These are phyloP conservation scores for Grantiella picta DNA, from an alignment of 2,113 vertebrate species.

Conservation along the genomic window DNA sequence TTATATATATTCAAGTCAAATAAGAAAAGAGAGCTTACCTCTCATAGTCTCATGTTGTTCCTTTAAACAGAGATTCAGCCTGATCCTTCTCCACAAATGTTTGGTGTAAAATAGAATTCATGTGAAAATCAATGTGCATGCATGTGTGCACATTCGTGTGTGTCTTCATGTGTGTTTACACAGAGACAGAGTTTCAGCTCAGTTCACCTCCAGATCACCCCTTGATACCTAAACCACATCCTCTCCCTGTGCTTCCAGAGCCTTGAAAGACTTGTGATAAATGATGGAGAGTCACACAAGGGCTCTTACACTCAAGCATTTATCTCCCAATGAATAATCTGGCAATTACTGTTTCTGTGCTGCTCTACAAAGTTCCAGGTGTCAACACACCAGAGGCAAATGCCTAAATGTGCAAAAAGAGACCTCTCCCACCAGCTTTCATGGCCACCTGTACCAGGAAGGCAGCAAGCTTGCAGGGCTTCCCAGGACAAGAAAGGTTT, in stretches of 20 bases:
- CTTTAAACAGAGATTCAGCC: background rate
- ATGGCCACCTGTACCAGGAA: background rate
- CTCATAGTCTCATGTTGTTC: background rate
- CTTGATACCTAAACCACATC: background rate
- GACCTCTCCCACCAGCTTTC: background rate
- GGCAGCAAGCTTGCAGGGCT: background rate
- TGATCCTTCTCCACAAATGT: background rate
- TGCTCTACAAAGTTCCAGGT: background rate
- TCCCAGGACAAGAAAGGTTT: background rate
- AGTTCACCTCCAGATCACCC: background rate
- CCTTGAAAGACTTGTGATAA: background rate
- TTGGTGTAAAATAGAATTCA: background rate
- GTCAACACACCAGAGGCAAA: background rate
- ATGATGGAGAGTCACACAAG: background rate
- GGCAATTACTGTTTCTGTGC: background rate
- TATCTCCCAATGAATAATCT: background rate
- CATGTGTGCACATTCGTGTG: accelerated
- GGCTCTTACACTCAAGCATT: background rate
- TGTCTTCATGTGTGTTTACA: no score
- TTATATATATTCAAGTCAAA: background rate
- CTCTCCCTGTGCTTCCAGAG: background rate
- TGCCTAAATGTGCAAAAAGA: background rate
- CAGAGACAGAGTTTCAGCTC: background rate
- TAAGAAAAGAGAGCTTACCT: background rate
- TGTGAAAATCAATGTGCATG: background rate